A percentile compares a stretch with the other conserved stretches of the same genome.
phyloP scores from a whole-genome alignment of 1,140 invertebrate species.

The Ditylenchus dipsaci region DNA sequence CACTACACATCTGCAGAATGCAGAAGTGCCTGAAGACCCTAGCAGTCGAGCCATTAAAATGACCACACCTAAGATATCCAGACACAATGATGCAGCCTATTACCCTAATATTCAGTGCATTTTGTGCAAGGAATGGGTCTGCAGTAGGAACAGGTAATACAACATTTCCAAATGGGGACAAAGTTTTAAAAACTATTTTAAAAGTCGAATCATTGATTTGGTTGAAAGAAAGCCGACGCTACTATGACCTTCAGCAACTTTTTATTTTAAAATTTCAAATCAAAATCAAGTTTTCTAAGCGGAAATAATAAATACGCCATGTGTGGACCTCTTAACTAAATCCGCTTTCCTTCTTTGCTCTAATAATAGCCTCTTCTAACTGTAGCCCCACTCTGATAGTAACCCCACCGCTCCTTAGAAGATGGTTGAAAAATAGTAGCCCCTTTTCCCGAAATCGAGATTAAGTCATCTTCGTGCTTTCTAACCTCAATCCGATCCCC shows the following conservation, averaged over 20 bases:
- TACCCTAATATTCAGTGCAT: slow-evolving; percentile 26
- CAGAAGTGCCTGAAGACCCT: not conserved
- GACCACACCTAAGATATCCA: slow-evolving; percentile 19
- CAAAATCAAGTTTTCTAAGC: too few species aligned
- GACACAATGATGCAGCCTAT: slow-evolving; percentile 20
- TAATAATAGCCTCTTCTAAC: too few species aligned
- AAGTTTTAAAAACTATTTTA: not conserved
- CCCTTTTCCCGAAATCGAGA: too few species aligned
- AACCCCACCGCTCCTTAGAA: too few species aligned
- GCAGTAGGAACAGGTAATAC: slow-evolving; percentile 12
- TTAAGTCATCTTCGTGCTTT: too few species aligned
- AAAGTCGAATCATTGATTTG: not conserved
- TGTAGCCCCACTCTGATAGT: too few species aligned
- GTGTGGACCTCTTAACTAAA: too few species aligned
- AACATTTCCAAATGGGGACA: not conserved
- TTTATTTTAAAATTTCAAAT: too few species aligned
- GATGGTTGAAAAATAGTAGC: too few species aligned
- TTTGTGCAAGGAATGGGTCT: slow-evolving; percentile 23
- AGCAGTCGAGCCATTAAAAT: not conserved
- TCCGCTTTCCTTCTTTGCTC: too few species aligned
- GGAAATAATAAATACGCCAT: too few species aligned
- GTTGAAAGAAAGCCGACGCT: not conserved
- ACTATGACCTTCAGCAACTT: not conserved
- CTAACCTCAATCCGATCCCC: too few species aligned
- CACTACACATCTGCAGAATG: not conserved